Conservation (phyloP, 35 echinoderm and acorn worm species). For the Amphiura filiformis region DNA sequence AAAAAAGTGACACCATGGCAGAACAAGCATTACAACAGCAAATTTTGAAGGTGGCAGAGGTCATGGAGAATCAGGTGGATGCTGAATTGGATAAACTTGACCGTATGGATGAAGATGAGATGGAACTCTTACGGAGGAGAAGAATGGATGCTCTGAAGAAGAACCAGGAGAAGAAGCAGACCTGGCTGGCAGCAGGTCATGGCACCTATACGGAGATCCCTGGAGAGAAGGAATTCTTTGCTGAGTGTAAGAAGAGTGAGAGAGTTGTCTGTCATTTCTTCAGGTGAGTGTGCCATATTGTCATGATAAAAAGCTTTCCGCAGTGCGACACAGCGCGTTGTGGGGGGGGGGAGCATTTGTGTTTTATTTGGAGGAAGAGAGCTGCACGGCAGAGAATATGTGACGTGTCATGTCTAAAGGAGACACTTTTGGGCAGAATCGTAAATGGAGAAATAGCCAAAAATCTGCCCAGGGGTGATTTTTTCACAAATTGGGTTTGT, state of each 20-base stretch:
- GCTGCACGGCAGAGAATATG: too few species aligned
- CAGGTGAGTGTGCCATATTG: too few species aligned
- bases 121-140: conserved; percentile 72
- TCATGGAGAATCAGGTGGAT: conserved; percentile 89
- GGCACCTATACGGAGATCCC: conserved; percentile 83
- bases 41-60: conserved; percentile 71
- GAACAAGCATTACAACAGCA: conserved; percentile 81
- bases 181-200: conserved; percentile 66
- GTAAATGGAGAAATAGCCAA: too few species aligned
- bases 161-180: conserved; percentile 57
- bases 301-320: too few species aligned
- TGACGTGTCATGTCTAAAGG: too few species aligned
- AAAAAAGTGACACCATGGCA: not conserved
- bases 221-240: conserved; percentile 94
- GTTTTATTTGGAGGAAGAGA: too few species aligned
- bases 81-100: conserved; percentile 87
- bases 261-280: conserved; percentile 93
- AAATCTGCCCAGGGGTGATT: too few species aligned
- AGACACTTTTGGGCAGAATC: too few species aligned
- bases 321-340: too few species aligned
- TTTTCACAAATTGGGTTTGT: too few species aligned
- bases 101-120: conserved; percentile 80
- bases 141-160: conserved; percentile 79
- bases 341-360: too few species aligned
- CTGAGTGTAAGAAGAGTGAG: conserved; percentile 90